Percentiles rank a stretch among this genome's conserved stretches.
Evolutionary conservation across 2,113 vertebrate genomes (phyloP).

Genomic region (Neodontobutis hainanensis): DNA sequence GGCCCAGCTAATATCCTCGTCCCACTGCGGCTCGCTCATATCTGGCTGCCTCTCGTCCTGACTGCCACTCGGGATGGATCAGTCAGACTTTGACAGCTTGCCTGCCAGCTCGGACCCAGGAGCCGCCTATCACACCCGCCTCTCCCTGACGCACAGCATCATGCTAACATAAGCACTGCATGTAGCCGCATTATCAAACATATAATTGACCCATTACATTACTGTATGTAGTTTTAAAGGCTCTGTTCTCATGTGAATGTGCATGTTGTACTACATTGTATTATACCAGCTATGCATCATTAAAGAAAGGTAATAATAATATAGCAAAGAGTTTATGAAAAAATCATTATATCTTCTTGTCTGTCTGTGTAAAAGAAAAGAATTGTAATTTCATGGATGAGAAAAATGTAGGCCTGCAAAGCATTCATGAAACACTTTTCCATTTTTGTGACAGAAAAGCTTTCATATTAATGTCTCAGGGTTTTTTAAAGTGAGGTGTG

Average conservation of each 20-base stretch:
- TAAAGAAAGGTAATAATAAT: background rate
- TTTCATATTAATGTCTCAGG: background rate
- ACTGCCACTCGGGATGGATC: slow-evolving; percentile 57
- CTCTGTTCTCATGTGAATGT: background rate
- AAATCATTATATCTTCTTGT: background rate
- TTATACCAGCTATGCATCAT: background rate
- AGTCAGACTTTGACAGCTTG: slow-evolving; percentile 56
- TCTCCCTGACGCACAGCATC: slow-evolving; percentile 5
- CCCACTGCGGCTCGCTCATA: slow-evolving; percentile 48
- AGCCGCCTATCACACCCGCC: slow-evolving; percentile 41
- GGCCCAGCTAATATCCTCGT: slow-evolving; percentile 59
- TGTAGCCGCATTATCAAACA: slow-evolving; percentile 20
- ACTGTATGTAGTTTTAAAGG: too few relatives aligned
- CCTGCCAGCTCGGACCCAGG: slow-evolving; percentile 57
- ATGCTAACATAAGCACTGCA: slow-evolving; percentile 21
- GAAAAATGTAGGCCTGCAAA: background rate
- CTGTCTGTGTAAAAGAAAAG: background rate
- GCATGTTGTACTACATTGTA: background rate
- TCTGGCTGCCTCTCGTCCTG: slow-evolving; percentile 52
- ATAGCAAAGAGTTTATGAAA: background rate
- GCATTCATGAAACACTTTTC: background rate
- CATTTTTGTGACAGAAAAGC: background rate
- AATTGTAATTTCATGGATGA: slow-evolving; percentile 13
- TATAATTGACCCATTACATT: slow-evolving; percentile 5
- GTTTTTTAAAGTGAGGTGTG: background rate